Evolutionary conservation across 1,140 invertebrate genomes (phyloP).

Genomic region (Agrilus planipennis): DNA sequence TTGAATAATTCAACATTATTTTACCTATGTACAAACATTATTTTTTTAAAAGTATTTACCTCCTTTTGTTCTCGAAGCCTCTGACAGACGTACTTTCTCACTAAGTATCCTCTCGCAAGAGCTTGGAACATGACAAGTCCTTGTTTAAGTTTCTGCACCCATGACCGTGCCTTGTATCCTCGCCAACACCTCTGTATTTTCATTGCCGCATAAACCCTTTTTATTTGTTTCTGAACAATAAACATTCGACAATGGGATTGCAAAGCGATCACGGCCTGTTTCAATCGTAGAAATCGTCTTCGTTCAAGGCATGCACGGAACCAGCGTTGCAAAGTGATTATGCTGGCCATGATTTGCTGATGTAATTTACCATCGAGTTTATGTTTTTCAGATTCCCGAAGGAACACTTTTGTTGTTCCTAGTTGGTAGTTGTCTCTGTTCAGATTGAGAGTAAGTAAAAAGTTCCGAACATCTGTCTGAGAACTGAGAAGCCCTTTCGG

Average conservation of each 20-base stretch:
- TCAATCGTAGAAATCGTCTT: constrained; percentile 60
- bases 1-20: too few species aligned
- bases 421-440: constrained; percentile 87
- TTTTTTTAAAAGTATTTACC: too few species aligned
- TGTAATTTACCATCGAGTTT: constrained; percentile 84
- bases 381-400: constrained; percentile 88
- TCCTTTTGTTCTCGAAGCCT: too few species aligned
- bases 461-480: constrained; percentile 66
- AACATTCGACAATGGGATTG: constrained; percentile 64
- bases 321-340: constrained; percentile 87
- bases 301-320: constrained; percentile 72
- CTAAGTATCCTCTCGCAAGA: constrained; percentile 48
- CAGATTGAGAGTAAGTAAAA: constrained; percentile 66
- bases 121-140: constrained; percentile 61
- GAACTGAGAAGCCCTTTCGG: constrained; percentile 75
- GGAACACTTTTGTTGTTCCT: constrained; percentile 79
- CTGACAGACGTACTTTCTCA: constrained; percentile 38
- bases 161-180: constrained; percentile 48
- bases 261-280: constrained; percentile 59
- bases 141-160: constrained; percentile 50
- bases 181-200: constrained; percentile 70
- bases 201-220: constrained; percentile 47
- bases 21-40: too few species aligned
- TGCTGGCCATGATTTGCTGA: constrained; percentile 85
- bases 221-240: constrained; percentile 38